phyloP scores from a whole-genome alignment of 2,113 vertebrate species.

The Notiomystis cincta region DNA sequence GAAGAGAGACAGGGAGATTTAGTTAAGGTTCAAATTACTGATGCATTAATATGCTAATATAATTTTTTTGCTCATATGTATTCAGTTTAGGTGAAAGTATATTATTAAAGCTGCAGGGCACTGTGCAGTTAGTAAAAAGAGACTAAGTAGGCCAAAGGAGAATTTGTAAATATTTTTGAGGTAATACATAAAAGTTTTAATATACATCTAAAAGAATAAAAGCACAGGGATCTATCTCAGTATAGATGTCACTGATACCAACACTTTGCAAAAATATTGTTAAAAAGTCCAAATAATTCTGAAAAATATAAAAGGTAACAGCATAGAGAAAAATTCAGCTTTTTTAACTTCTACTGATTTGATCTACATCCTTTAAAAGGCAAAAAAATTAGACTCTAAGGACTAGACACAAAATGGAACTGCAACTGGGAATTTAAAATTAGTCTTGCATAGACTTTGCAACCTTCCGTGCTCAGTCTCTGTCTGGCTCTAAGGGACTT shows the following conservation, averaged over 20 bases:
- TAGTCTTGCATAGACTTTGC: not conserved
- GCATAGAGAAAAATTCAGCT: not conserved
- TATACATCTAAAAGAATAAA: constrained; percentile 25
- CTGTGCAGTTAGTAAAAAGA: not conserved
- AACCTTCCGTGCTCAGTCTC: not conserved
- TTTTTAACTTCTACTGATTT: not conserved
- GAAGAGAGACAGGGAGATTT: not conserved
- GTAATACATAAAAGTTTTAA: constrained; percentile 26
- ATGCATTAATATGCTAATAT: not conserved
- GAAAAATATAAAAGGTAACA: not conserved
- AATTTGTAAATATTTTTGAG: constrained; percentile 19
- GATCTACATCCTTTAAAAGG: not conserved
- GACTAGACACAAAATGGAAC: not conserved
- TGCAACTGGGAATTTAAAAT: not conserved
- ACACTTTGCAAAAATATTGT: not conserved
- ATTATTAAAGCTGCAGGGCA: not conserved
- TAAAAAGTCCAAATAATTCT: not conserved
- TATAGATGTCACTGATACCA: not conserved
- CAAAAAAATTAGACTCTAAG: not conserved
- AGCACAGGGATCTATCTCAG: not conserved
- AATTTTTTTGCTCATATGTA: not conserved
- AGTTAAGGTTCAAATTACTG: not conserved
- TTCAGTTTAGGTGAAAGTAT: not conserved
- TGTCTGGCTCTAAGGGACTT: not conserved
- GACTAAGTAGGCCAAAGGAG: not conserved